Evolutionary conservation across 2,797 vertebrate species (phyloP).

Genomic region (Geotrypetes seraphini): DNA sequence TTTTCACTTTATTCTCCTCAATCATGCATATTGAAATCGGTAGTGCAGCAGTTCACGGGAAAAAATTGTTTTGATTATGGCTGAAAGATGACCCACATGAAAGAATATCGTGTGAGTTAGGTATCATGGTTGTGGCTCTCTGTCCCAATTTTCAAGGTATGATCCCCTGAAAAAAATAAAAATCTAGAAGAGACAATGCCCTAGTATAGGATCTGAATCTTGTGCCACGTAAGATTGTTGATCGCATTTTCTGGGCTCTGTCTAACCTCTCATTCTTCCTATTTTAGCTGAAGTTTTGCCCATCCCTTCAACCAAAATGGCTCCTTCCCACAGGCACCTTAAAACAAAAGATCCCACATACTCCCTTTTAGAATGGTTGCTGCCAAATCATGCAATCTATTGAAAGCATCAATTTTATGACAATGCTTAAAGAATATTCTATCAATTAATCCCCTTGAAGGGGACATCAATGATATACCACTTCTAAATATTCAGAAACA

Average conservation of each 20-base stretch:
- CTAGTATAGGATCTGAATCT: neutral
- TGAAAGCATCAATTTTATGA: neutral
- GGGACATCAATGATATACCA: too few relatives aligned
- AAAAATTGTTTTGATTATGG: slow-evolving; percentile 33
- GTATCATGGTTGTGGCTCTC: too few relatives aligned
- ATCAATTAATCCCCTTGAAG: too few relatives aligned
- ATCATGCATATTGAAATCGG: too few relatives aligned
- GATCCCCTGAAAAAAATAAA: too few relatives aligned
- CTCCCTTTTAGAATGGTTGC: neutral
- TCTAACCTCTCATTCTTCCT: slow-evolving; percentile 17
- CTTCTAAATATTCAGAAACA: too few relatives aligned
- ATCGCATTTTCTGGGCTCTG: slow-evolving; percentile 13
- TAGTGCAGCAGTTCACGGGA: slow-evolving; percentile 37
- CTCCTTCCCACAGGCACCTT: neutral
- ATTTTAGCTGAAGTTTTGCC: neutral
- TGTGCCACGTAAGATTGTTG: neutral
- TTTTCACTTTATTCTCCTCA: too few relatives aligned
- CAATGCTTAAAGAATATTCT: slow-evolving; percentile 10
- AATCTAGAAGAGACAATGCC: neutral
- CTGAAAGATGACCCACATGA: slow-evolving; percentile 28
- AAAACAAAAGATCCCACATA: neutral
- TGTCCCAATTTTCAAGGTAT: too few relatives aligned
- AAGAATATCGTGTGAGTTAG: slow-evolving; percentile 26
- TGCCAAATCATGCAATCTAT: neutral
- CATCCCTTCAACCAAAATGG: neutral